Evolutionary conservation across 30 jellyfish, hydroid and myxozoan genomes (phyloP).

Genomic region (Nemopilema nomurai): DNA sequence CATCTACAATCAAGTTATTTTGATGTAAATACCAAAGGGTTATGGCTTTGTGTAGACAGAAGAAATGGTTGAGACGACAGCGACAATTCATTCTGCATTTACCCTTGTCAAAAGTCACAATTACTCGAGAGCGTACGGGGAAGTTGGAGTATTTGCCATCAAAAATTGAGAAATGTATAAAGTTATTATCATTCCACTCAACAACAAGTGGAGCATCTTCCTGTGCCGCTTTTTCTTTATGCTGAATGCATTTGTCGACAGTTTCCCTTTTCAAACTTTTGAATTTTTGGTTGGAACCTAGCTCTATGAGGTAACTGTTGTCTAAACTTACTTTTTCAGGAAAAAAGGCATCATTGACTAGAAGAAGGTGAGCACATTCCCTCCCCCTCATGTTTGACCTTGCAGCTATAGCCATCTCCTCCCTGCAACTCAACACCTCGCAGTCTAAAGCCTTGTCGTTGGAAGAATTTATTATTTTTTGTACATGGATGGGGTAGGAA

Average conservation of each 20-base stretch:
- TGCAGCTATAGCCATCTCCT: constrained; percentile 20
- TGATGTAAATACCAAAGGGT: constrained; percentile 48
- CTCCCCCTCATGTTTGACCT: constrained; percentile 9
- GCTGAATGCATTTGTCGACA: constrained; percentile 15
- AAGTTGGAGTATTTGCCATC: not conserved
- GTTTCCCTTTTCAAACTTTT: constrained; percentile 19
- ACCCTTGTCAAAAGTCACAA: constrained; percentile 10
- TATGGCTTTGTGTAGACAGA: constrained; percentile 33
- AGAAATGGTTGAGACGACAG: not conserved
- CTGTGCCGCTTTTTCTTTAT: not conserved
- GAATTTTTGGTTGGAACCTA: not conserved
- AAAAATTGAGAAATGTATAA: constrained; percentile 3
- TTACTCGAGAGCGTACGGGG: not conserved
- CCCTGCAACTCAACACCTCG: constrained; percentile 22
- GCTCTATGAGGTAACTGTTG: not conserved
- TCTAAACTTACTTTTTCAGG: constrained; percentile 1
- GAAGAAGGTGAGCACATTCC: constrained; percentile 32
- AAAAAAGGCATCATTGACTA: constrained; percentile 20
- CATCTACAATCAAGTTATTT: not conserved
- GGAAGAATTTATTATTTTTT: not conserved
- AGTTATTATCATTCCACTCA: not conserved
- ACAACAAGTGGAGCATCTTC: constrained; percentile 3
- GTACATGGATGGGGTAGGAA: constrained; percentile 48
- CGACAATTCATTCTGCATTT: constrained; percentile 10
- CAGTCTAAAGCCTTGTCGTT: not conserved